Evolutionary conservation across 2,113 vertebrate species (phyloP).

Genomic region (Dolichotis patagonum): DNA sequence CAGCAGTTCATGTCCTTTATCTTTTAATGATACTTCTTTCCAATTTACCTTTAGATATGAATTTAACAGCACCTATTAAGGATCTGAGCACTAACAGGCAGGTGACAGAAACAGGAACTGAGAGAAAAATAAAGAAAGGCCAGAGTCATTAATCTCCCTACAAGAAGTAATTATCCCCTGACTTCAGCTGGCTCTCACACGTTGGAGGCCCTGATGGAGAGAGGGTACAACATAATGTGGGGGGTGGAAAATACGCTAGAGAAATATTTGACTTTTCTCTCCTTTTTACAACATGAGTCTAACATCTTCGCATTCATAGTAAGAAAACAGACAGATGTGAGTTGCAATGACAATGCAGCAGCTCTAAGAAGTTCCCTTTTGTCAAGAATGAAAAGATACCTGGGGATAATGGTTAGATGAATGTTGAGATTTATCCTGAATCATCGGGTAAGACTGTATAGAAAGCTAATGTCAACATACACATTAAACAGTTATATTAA

Average conservation of each 20-base stretch:
- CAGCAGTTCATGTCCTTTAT: conserved; percentile 47
- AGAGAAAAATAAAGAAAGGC: conserved; percentile 49
- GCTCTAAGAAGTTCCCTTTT: conserved; percentile 21
- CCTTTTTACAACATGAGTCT: conserved; percentile 29
- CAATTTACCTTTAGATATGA: conserved; percentile 57
- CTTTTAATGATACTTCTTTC: conserved; percentile 58
- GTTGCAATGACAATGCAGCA: background rate
- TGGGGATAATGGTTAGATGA: background rate
- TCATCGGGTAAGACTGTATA: background rate
- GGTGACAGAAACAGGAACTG: conserved; percentile 47
- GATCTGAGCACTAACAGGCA: conserved; percentile 46
- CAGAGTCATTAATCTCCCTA: conserved; percentile 58
- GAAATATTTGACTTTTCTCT: background rate
- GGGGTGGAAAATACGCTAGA: conserved; percentile 42
- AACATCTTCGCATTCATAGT: background rate
- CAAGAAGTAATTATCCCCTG: conserved; percentile 32
- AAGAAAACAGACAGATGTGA: conserved; percentile 37
- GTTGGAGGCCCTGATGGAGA: background rate
- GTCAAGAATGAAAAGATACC: conserved; percentile 51
- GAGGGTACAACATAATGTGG: conserved; percentile 39
- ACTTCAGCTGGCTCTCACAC: conserved; percentile 62
- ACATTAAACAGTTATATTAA: conserved; percentile 41
- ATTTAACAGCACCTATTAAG: conserved; percentile 54
- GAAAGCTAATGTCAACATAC: conserved; percentile 31
- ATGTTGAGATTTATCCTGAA: conserved; percentile 40